A percentile compares a stretch with the other conserved stretches of the same genome.
Conservation (phyloP, 2,797 vertebrate genomes). For the Bucorvus abyssinicus region DNA sequence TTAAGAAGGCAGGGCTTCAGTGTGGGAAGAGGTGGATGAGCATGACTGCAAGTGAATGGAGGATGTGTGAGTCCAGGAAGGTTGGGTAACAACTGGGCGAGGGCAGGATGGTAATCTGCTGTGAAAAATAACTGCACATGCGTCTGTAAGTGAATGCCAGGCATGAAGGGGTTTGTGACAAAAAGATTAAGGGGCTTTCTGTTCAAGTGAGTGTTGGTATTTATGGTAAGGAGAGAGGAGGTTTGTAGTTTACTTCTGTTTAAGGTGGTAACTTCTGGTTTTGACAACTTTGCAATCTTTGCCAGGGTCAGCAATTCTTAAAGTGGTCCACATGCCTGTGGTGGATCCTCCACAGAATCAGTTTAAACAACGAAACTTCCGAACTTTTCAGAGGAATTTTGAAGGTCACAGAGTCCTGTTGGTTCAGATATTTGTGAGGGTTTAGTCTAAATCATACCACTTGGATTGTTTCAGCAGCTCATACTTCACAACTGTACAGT, state of each 20-base stretch:
- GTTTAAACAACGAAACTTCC: neutral
- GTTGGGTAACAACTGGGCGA: neutral
- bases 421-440: neutral
- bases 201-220: constrained; percentile 30
- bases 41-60: neutral
- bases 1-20: neutral
- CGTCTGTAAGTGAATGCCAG: constrained; percentile 6
- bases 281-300: neutral
- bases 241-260: constrained; percentile 18
- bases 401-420: neutral
- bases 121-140: constrained; percentile 30
- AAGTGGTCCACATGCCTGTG: neutral
- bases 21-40: neutral
- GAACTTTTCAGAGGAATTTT: neutral
- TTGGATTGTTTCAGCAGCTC: neutral
- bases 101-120: neutral
- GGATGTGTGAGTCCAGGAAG: neutral
- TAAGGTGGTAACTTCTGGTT: neutral
- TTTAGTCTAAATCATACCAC: neutral
- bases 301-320: neutral
- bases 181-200: constrained; percentile 28
- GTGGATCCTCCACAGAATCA: neutral
- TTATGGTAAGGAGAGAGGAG: constrained; percentile 15
- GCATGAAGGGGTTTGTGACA: constrained; percentile 8
- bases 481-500: neutral